phyloP scores from a whole-genome alignment of 2,888 invertebrate species.

The Lamellibrachia satsuma region DNA sequence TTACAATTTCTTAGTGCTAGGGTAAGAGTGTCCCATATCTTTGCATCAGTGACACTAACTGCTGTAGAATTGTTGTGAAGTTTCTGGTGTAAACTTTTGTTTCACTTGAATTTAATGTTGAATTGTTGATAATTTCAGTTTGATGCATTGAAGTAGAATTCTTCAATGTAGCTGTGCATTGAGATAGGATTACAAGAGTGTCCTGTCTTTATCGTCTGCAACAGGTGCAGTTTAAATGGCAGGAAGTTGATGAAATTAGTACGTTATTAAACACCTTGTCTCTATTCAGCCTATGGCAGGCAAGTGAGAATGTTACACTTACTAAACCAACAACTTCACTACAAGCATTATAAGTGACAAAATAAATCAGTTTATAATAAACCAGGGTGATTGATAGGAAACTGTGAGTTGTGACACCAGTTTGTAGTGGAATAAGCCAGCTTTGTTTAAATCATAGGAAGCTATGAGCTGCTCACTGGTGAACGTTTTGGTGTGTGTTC shows the following conservation, averaged over 20 bases:
- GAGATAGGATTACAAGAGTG: not conserved
- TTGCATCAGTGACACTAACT: no score
- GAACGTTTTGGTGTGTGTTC: not conserved
- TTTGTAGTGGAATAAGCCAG: not conserved
- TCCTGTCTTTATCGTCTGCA: not conserved
- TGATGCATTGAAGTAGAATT: no score
- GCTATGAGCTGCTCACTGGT: not conserved
- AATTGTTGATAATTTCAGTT: not conserved
- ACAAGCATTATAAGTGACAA: not conserved
- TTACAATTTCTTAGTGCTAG: no score
- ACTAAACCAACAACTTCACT: not conserved
- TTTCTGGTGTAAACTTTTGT: no score
- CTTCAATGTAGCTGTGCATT: not conserved
- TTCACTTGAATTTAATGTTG: no score
- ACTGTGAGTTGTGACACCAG: not conserved
- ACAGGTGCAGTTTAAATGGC: not conserved
- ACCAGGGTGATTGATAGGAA: not conserved
- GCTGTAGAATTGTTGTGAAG: no score
- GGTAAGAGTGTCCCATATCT: no score
- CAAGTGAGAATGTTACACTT: not conserved
- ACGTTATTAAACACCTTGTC: not conserved
- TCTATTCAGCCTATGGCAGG: not conserved
- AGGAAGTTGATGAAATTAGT: not conserved
- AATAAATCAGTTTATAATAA: not conserved
- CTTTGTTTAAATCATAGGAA: not conserved